These are phyloP conservation scores for Mystacides longicornis DNA, from an alignment of 2,888 invertebrate genomes.

Conservation along the genomic window DNA sequence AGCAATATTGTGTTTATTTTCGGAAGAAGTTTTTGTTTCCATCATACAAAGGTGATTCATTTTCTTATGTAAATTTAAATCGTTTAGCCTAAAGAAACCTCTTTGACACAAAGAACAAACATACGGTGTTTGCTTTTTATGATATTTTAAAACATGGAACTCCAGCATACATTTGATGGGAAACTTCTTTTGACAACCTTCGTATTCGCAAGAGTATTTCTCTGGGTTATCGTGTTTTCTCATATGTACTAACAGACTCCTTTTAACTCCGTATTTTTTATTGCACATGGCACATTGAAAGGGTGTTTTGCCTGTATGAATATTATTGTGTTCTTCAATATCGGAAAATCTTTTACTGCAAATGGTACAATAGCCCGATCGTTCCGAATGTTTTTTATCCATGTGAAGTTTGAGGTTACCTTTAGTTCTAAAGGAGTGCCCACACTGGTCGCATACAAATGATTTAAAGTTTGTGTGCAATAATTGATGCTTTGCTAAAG, in stretches of 20 bases:
- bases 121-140: constrained; percentile 42
- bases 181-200: constrained; percentile 40
- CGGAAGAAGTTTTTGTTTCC: constrained; percentile 32
- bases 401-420: constrained; percentile 23
- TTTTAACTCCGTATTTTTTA: constrained; percentile 35
- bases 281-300: constrained; percentile 39
- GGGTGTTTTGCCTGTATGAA: constrained; percentile 50
- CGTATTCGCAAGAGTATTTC: constrained; percentile 42
- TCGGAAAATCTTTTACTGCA: constrained; percentile 50
- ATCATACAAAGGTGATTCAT: constrained; percentile 9
- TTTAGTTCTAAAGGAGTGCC: constrained; percentile 19
- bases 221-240: constrained; percentile 41
- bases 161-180: constrained; percentile 42
- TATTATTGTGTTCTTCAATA: constrained; percentile 48
- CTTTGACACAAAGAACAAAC: constrained; percentile 41
- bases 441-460: constrained; percentile 40
- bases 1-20: not conserved
- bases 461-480: constrained; percentile 39
- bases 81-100: constrained; percentile 41
- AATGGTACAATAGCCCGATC: constrained; percentile 36
- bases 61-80: constrained; percentile 37
- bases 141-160: constrained; percentile 43
- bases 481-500: constrained; percentile 30
- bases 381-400: constrained; percentile 21
- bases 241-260: constrained; percentile 39